Base-by-base conservation (phyloP, 2,113 vertebrate species). In the Mohoua ochrocephala region DNA sequence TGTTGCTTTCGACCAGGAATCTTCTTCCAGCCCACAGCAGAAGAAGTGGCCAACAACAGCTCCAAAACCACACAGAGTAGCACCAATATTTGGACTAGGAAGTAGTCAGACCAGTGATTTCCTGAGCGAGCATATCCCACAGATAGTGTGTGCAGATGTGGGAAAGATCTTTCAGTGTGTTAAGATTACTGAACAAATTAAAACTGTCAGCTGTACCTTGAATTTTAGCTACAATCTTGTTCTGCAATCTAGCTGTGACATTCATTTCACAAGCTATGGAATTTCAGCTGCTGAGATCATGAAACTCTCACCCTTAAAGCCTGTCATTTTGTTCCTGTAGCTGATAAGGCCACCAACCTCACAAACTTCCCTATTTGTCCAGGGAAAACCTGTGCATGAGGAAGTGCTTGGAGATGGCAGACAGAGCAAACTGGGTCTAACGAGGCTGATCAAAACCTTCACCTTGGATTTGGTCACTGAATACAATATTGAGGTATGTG, bases 391-490 rank as follows among this genome's bases (percentile, higher is more conserved):
- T 26, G 92, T 97, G 64, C 96, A 93, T 16, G 93, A 97, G 8
- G 94, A 98, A 96, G 95, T 97, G 65, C 97, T 97, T 24, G 96
- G 97, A 83, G 88, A 97, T 18, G 96, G 97, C 15, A 96, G 17
- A 35, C 88, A 91, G 65, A 95, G 76, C 78, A 97, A 98, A 87
- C 31, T 96, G 8, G 61, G 82, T 28, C 90, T 99, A 41, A 91
- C 65, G 0, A 95, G 91, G 41, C 52, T 98, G 44, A 98, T 99
- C 60, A 98, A 98, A 97, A 94, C 96, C 11, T 97, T 98, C 31
- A 98, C 98, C 44, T 96, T 98, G 96, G 96, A 97, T 79, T 92
- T 98, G 67, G 98, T 99, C 70, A 98, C 98, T 23, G 98, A 99
- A 63, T 98, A 98, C 73, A 98, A 98, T 60, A 81, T 93, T 13